phyloP scores from a whole-genome alignment of 1,140 invertebrate species.

The Drosophila ironensis region DNA sequence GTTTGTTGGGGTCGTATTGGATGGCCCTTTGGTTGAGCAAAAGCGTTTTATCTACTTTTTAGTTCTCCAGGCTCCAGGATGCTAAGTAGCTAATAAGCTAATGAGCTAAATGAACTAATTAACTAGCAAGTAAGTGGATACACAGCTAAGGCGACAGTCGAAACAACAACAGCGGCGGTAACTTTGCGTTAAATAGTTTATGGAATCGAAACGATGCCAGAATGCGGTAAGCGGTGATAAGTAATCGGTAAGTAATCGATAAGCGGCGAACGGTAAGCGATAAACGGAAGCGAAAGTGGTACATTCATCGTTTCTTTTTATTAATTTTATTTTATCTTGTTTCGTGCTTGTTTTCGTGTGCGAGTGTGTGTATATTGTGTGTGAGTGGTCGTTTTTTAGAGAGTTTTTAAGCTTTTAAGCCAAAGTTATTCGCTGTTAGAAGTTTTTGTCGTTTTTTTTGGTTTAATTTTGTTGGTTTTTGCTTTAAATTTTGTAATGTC shows the following conservation, averaged over 20 bases:
- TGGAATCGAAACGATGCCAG: background rate
- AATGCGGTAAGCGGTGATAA: background rate
- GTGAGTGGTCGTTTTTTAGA: slow-evolving; percentile 23
- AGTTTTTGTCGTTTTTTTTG: slow-evolving; percentile 30
- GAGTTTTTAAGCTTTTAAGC: slow-evolving; percentile 50
- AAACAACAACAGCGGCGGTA: slow-evolving; percentile 34
- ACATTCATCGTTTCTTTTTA: background rate
- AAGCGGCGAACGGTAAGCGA: slow-evolving; percentile 15
- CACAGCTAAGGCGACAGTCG: slow-evolving; percentile 21
- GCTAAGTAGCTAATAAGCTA: background rate
- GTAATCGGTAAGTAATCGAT: background rate
- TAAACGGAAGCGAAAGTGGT: slow-evolving; percentile 20
- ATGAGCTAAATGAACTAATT: too few relatives aligned
- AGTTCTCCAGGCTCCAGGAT: background rate
- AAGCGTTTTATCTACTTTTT: background rate
- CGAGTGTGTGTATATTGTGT: slow-evolving; percentile 16
- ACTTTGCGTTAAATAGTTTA: slow-evolving; percentile 5
- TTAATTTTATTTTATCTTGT: slow-evolving; percentile 4
- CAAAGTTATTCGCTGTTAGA: slow-evolving; percentile 56
- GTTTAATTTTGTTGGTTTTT: slow-evolving; percentile 32
- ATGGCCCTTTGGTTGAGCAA: background rate
- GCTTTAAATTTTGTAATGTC: slow-evolving; percentile 30
- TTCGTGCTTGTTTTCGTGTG: slow-evolving; percentile 17
- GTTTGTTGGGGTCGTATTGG: background rate
- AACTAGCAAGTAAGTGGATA: slow-evolving; percentile 18